Evolutionary conservation across 2,888 invertebrate genomes (phyloP), one percentile per base, ranked within the genome.

Genomic region (Lymantria dispar): DNA sequence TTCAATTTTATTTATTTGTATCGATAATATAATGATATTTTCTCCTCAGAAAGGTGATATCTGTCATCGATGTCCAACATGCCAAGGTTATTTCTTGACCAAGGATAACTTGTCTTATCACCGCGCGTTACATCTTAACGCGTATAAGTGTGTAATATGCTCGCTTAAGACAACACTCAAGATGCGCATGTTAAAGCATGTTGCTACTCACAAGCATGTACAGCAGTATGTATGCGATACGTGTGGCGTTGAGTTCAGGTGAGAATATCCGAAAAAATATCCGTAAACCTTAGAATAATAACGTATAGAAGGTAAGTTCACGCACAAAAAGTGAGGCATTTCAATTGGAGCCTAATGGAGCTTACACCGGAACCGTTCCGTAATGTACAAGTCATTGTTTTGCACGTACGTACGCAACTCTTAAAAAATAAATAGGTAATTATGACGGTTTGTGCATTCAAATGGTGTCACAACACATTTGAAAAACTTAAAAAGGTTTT

Each of bases 11-110:
- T n/a, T n/a, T n/a, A n/a, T n/a, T n/a, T n/a, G n/a, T n/a, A n/a
- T n/a, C n/a, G 5, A 22, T 22, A 22, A 22, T 22, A 5, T 22
- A 5, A 22, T 22, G 22, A 5, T 22, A 22, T 36, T 36, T 31
- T 13, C 12, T 38, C 49, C 12, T 0, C 71, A 89, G 89, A 88
- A 88, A 76, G 56, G 70, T 2, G 70, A 62, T 0, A 62, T 64
- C 15, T 72, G 75, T 31, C 66, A 77, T 11, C 80, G 81, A 22
- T 90, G 90, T 45, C 77, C 83, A 22, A 78, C 87, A 0, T 90
- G 90, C 61, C 73, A 77, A 7, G 75, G 82, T 0, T 84, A 79
- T 41, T 84, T 85, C 57, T 47, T 87, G 0, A 81, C 80, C 0
- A 77, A 73, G 7, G 89, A 89, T 48, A 84, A 83, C 11, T 50